These are phyloP conservation scores for Chrysina gloriosa DNA, from an alignment of 2,888 invertebrate genomes.

Conservation along the genomic window DNA sequence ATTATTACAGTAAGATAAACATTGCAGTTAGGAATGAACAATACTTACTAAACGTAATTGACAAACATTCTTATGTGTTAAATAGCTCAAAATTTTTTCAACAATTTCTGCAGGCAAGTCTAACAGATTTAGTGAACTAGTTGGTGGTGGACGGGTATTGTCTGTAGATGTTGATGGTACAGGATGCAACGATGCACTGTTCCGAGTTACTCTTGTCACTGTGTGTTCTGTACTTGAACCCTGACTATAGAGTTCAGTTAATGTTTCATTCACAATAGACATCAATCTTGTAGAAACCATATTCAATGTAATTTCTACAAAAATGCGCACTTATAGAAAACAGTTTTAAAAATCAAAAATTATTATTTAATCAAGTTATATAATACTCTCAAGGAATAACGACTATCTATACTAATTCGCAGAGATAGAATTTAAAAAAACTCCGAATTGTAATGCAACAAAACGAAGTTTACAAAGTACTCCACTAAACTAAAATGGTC, in stretches of 20 bases:
- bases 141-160: conserved; percentile 49
- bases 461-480: conserved; percentile 41
- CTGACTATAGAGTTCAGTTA: conserved; percentile 56
- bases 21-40: conserved; percentile 7
- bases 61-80: conserved; percentile 82
- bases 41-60: conserved; percentile 81
- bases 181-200: conserved; percentile 49
- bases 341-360: conserved; percentile 12
- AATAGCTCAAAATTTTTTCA: conserved; percentile 80
- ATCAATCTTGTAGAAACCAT: conserved; percentile 71
- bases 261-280: conserved; percentile 65
- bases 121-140: conserved; percentile 66
- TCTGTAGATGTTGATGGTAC: conserved; percentile 44
- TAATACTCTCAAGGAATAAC: conserved; percentile 2
- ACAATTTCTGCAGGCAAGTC: conserved; percentile 85
- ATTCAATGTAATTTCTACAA: conserved; percentile 49
- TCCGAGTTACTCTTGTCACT: conserved; percentile 59
- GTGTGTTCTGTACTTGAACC: conserved; percentile 51
- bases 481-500: conserved; percentile 43
- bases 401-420: neutral
- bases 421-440: conserved; percentile 20
- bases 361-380: conserved; percentile 13
- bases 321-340: conserved; percentile 21
- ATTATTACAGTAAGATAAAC: conserved; percentile 1
- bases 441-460: conserved; percentile 25